Percentiles rank a stretch among this genome's conserved stretches.
Conservation (phyloP, 2,113 vertebrate species). For the Tachycineta bicolor region DNA sequence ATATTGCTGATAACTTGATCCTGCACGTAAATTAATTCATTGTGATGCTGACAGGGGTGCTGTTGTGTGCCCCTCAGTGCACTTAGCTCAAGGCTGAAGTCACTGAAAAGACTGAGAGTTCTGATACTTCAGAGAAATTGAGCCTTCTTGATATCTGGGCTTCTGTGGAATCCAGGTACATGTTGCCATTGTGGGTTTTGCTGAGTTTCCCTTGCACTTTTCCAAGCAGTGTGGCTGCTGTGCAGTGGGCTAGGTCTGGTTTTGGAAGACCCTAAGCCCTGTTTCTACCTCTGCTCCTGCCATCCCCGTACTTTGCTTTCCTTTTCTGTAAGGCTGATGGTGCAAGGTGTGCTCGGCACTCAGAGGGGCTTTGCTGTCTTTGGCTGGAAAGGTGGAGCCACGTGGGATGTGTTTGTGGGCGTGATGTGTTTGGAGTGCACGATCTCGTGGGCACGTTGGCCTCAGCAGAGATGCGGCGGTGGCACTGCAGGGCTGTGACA, state of each 20-base stretch:
- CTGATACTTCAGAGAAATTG: background rate
- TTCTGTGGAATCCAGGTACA: background rate
- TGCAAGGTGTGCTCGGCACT: background rate
- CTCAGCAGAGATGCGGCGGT: background rate
- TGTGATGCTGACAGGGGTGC: background rate
- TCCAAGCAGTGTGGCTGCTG: background rate
- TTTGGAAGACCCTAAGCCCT: background rate
- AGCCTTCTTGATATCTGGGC: background rate
- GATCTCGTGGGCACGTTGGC: rapidly evolving
- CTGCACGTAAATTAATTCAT: background rate
- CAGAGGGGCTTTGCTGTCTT: background rate
- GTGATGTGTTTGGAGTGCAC: background rate
- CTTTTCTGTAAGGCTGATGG: background rate
- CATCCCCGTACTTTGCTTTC: rapidly evolving
- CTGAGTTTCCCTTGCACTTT: background rate
- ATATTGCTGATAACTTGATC: background rate
- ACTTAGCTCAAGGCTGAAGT: background rate
- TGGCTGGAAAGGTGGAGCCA: background rate
- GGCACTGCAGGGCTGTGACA: rapidly evolving
- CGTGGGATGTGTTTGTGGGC: background rate
- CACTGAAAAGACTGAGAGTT: background rate
- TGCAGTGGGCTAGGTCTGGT: rapidly evolving
- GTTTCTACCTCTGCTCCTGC: background rate
- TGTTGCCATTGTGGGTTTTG: background rate
- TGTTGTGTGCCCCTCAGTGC: background rate